phyloP scores from a whole-genome alignment of 2,113 vertebrate species.

The Gorsachius goisagi region DNA sequence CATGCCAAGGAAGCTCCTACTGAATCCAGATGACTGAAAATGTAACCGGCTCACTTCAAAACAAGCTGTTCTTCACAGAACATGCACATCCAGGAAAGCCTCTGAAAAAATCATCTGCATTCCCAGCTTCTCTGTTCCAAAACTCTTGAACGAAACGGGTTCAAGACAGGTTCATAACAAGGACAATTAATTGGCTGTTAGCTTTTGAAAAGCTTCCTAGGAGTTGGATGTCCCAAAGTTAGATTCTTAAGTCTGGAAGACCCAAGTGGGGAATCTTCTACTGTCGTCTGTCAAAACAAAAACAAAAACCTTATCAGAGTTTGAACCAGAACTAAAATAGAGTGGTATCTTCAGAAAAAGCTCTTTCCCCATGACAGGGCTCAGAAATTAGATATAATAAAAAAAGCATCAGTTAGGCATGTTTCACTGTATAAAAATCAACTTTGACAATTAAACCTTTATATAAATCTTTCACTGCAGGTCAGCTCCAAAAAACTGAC shows the following conservation, averaged over 20 bases:
- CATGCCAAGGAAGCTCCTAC: background rate
- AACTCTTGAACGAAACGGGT: background rate
- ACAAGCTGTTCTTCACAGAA: background rate
- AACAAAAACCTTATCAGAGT: background rate
- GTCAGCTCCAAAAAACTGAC: background rate
- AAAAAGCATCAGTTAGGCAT: background rate
- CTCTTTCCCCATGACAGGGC: background rate
- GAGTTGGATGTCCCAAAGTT: slow-evolving; percentile 37
- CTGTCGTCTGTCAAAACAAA: slow-evolving; percentile 50
- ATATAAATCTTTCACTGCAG: background rate
- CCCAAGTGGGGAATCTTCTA: slow-evolving; percentile 66
- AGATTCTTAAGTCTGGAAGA: slow-evolving; percentile 62
- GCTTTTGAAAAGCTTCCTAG: slow-evolving; percentile 70
- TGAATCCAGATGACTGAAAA: background rate
- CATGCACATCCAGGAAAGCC: background rate
- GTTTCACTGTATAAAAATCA: background rate
- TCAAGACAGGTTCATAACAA: background rate
- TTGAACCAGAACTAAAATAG: background rate
- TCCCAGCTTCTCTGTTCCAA: background rate
- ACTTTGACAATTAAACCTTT: background rate
- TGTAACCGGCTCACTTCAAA: background rate
- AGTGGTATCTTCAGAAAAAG: background rate
- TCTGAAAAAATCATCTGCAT: background rate
- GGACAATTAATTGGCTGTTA: background rate
- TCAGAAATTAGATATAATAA: background rate